phyloP scores from a whole-genome alignment of 2,113 vertebrate species.

The Takifugu flavidus region DNA sequence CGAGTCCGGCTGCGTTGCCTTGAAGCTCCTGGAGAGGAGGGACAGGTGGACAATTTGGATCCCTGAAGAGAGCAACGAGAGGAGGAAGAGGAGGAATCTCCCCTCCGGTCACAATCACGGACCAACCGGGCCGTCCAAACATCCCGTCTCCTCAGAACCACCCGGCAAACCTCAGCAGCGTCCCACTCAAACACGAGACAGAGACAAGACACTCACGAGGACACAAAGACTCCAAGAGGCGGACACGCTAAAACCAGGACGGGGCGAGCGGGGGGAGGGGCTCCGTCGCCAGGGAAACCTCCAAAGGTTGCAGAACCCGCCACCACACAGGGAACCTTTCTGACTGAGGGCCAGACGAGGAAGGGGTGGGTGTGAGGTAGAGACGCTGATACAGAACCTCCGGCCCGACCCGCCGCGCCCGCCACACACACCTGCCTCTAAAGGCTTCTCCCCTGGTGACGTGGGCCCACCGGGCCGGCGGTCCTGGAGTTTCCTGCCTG shows the following conservation, averaged over 20 bases:
- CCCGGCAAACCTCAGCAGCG: conserved; percentile 45
- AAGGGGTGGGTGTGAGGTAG: conserved; percentile 74
- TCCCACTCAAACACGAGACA: conserved; percentile 68
- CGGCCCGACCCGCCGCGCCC: too few relatives aligned
- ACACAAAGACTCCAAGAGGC: conserved; percentile 65
- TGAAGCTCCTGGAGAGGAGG: conserved; percentile 17
- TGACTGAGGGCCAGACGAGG: conserved; percentile 9
- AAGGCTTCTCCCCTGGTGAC: conserved; percentile 34
- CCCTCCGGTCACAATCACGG: conserved; percentile 23
- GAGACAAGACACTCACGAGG: conserved; percentile 68
- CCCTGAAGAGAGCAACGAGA: conserved; percentile 28
- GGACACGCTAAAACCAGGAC: conserved; percentile 48
- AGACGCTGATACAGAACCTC: conserved; percentile 69
- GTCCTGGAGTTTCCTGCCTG: conserved; percentile 48
- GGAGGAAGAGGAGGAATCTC: background rate
- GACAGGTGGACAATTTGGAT: conserved; percentile 6
- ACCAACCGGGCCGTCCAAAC: conserved; percentile 1
- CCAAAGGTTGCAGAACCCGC: conserved; percentile 30
- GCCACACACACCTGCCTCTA: too few relatives aligned
- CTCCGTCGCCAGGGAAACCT: conserved; percentile 10
- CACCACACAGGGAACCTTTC: conserved; percentile 18
- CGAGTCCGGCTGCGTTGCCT: too few relatives aligned
- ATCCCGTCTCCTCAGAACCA: conserved; percentile 2
- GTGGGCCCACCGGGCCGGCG: conserved; percentile 29
- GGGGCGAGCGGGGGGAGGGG: conserved; percentile 56